Evolutionary conservation across 2,888 invertebrate species (phyloP).

Genomic region (Hirudinaria manillensis): DNA sequence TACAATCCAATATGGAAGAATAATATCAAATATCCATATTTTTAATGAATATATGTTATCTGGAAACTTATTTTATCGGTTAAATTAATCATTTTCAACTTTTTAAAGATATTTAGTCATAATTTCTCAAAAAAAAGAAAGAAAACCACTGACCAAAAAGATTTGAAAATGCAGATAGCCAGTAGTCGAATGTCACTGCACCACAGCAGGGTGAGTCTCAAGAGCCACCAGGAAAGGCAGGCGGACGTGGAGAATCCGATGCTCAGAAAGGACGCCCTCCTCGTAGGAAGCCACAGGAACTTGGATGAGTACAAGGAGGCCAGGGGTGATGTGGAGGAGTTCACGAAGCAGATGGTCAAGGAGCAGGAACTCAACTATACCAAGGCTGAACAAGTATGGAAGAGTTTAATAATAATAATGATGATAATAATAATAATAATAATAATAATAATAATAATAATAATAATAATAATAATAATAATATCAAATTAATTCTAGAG

Average conservation of each 20-base stretch:
- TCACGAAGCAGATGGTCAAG: constrained; percentile 27
- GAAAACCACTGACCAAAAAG: too few species aligned
- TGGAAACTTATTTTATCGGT: too few species aligned
- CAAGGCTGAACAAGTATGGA: constrained; percentile 14
- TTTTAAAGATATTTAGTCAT: too few species aligned
- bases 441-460: too few species aligned
- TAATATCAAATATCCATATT: too few species aligned
- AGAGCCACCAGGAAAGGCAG: constrained; percentile 29
- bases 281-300: constrained; percentile 32
- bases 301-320: constrained; percentile 55
- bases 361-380: constrained; percentile 8
- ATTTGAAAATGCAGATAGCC: constrained; percentile 16
- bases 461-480: too few species aligned
- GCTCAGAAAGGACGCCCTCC: constrained; percentile 27
- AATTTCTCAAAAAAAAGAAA: too few species aligned
- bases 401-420: neutral
- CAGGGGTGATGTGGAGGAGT: constrained; percentile 73
- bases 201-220: constrained; percentile 21
- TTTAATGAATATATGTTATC: too few species aligned
- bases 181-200: constrained; percentile 25
- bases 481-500: too few species aligned
- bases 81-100: too few species aligned
- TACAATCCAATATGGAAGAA: too few species aligned
- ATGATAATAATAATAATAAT: too few species aligned
- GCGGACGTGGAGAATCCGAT: constrained; percentile 24